Evolutionary conservation across 1,140 invertebrate genomes (phyloP), one percentile per base, ranked within the genome.

Genomic region (Pseudomyrmex concolor): DNA sequence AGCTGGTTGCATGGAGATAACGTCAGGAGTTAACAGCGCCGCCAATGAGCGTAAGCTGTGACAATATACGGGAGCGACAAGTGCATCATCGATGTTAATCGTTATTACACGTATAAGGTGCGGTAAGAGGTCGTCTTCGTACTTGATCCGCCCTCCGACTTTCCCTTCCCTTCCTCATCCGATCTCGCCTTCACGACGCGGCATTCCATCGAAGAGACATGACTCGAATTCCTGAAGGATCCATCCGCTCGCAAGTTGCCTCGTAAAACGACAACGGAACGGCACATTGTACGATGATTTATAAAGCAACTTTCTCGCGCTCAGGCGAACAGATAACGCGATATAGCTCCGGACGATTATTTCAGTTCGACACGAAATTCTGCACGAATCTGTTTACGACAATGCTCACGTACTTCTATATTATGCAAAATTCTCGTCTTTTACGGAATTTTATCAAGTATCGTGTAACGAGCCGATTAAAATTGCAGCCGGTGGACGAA

Each of bases 21-120:
- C 13, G 19, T 68, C 17, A 50, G 45, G 25, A 80, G 48, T 17
- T 80, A 77, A 83, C 43, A 57, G 55, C 45, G 5, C 34, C 64
- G 57, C 34, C 82, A 67, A 80, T 78, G 50, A 54, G 76, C 66
- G 34, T 80, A 68, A 84, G 55, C 83, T 54, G 48, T 13, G 83
- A 80, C 66, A 68, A 62, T 66, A 62, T 81, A 80, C 57, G 25
- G 66, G 45, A 84, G 82, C 82, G 83, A 80, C 76, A 84, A 66
- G 74, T 80, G 83, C 83, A 80, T 59, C 83, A 48, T 84, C 50
- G 50, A 80, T 78, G 83, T 84, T 84, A 80, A 80, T 84, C 66
- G 83, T 84, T 84, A 81, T 70, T 71, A 84, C 66, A 63, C 76
- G 59, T 80, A 80, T 80, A 84, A 84, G 76, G 45, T 84, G 55